Percentiles rank a stretch among this genome's conserved stretches.
These are phyloP conservation scores for Dryobates pubescens DNA, from an alignment of 2,797 vertebrate genomes.

Conservation along the genomic window DNA sequence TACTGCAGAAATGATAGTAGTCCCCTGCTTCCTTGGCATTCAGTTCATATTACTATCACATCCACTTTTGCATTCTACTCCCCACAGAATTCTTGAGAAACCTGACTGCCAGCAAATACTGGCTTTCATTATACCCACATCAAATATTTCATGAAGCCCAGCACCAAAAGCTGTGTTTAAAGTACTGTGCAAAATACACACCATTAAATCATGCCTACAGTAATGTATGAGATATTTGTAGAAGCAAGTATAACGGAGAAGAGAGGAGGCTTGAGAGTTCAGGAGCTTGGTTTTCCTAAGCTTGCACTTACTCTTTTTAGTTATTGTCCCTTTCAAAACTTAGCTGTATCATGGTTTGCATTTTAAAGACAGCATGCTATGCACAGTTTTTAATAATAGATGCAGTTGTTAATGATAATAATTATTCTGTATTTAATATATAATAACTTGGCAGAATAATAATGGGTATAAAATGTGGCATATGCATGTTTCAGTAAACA, in stretches of 20 bases:
- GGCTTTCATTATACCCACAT: background rate
- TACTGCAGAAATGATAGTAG: background rate
- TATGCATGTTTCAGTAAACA: background rate
- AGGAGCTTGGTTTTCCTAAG: background rate
- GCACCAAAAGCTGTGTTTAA: background rate
- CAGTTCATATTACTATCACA: background rate
- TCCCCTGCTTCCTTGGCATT: background rate
- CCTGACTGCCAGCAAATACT: background rate
- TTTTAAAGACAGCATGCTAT: background rate
- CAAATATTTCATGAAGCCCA: background rate
- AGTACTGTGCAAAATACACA: background rate
- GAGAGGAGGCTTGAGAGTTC: background rate
- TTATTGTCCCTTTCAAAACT: background rate
- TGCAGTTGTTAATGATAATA: background rate
- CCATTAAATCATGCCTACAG: background rate
- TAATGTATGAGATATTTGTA: background rate
- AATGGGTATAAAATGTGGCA: background rate
- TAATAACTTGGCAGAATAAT: background rate
- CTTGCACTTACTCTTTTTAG: background rate
- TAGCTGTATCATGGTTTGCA: background rate
- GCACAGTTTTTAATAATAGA: background rate
- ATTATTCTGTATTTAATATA: background rate
- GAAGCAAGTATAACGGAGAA: background rate
- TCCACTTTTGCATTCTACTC: background rate
- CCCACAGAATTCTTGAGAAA: background rate